A percentile compares a stretch with the other conserved stretches of the same genome.
These are phyloP conservation scores for Danio kyathit DNA, from an alignment of 2,797 vertebrate species.

Conservation along the genomic window DNA sequence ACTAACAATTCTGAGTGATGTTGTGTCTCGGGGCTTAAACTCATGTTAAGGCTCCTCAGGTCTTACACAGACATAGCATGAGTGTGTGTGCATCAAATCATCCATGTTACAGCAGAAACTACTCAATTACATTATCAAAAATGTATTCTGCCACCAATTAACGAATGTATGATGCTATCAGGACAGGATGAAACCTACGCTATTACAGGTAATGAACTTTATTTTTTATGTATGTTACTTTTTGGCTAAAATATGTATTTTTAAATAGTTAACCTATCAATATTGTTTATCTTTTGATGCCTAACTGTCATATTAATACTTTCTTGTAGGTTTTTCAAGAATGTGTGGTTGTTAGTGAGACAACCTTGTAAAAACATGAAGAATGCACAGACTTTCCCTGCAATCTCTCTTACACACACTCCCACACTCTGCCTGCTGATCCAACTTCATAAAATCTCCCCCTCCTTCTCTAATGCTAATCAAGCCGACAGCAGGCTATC, in stretches of 20 bases:
- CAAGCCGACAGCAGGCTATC: constrained; percentile 46
- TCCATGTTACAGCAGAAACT: background rate
- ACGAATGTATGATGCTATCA: constrained; percentile 5
- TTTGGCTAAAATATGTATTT: background rate
- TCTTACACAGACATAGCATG: background rate
- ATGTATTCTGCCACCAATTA: background rate
- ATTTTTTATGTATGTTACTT: background rate
- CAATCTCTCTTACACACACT: constrained; percentile 44
- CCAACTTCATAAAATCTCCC: constrained; percentile 38
- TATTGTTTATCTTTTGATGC: background rate
- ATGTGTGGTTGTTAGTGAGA: background rate
- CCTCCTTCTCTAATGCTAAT: constrained; percentile 51
- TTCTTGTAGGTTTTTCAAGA: background rate
- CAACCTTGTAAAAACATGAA: constrained; percentile 29
- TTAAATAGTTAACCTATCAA: background rate
- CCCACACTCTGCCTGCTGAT: constrained; percentile 36
- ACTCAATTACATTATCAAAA: constrained; percentile 1
- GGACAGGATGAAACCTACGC: background rate
- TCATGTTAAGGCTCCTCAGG: constrained; percentile 24
- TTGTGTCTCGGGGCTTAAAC: constrained; percentile 23
- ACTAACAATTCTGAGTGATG: constrained; percentile 34
- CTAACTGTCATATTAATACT: background rate
- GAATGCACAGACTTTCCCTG: constrained; percentile 37
- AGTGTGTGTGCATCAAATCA: constrained; percentile 9
- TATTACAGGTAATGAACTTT: background rate